These are phyloP conservation scores for Tetraneura akinire DNA, from an alignment of 1,140 invertebrate species.

Conservation along the genomic window DNA sequence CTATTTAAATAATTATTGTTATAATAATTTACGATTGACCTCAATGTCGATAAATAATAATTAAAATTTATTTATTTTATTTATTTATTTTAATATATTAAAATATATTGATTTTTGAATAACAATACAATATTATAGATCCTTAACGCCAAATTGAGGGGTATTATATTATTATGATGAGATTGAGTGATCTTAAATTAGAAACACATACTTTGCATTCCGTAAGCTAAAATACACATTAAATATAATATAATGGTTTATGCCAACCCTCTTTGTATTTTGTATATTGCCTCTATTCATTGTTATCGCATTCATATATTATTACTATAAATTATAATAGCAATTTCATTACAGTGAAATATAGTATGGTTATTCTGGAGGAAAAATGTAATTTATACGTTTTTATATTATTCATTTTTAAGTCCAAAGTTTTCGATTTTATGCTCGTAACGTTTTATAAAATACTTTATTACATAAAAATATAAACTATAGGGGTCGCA, in stretches of 20 bases:
- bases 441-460: too few relatives aligned
- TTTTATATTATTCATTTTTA: conserved; percentile 5
- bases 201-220: conserved; percentile 38
- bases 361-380: neutral
- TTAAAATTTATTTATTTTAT: too few relatives aligned
- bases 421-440: neutral
- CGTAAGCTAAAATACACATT: conserved; percentile 30
- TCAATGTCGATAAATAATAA: conserved; percentile 1
- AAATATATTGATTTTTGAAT: conserved; percentile 25
- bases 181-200: conserved; percentile 38
- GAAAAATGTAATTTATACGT: conserved; percentile 15
- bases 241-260: conserved; percentile 11
- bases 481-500: neutral
- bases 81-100: too few relatives aligned
- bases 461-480: neutral
- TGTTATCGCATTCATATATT: conserved; percentile 22
- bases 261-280: neutral
- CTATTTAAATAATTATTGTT: neutral
- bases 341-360: conserved; percentile 20
- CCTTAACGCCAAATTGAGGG: neutral
- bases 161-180: neutral
- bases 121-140: conserved; percentile 6
- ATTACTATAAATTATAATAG: conserved; percentile 17
- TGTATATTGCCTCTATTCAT: conserved; percentile 5
- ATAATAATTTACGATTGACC: neutral